Evolutionary conservation across 2,888 invertebrate genomes (phyloP).

Genomic region (Sphecodes monilicornis): DNA sequence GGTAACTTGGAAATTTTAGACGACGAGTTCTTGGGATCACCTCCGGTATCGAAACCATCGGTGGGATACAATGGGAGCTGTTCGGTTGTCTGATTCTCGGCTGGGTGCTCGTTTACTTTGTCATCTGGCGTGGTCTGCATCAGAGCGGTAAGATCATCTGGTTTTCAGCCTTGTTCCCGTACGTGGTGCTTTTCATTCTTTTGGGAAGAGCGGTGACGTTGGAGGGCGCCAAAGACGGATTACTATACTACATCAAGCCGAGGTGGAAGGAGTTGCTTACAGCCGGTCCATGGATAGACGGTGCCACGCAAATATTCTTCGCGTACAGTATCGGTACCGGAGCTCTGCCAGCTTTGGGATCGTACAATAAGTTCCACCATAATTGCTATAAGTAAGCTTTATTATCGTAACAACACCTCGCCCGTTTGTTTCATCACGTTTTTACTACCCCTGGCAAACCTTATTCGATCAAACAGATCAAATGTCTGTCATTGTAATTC

Average conservation of each 20-base stretch:
- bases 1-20: slow-evolving; percentile 81
- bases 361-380: slow-evolving; percentile 91
- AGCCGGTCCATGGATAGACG: slow-evolving; percentile 90
- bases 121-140: slow-evolving; percentile 90
- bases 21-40: slow-evolving; percentile 88
- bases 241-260: slow-evolving; percentile 89
- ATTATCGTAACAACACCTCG: neutral
- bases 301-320: slow-evolving; percentile 92
- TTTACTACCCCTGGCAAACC: neutral
- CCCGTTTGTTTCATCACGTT: neutral
- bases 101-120: slow-evolving; percentile 90
- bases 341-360: slow-evolving; percentile 90
- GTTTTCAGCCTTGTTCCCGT: slow-evolving; percentile 92
- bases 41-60: slow-evolving; percentile 87
- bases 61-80: slow-evolving; percentile 89
- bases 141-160: slow-evolving; percentile 92
- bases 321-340: slow-evolving; percentile 92
- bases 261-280: slow-evolving; percentile 85
- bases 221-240: slow-evolving; percentile 88
- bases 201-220: slow-evolving; percentile 89
- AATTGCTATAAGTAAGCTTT: slow-evolving; percentile 88
- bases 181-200: slow-evolving; percentile 89
- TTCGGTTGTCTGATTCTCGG: slow-evolving; percentile 88
- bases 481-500: neutral
- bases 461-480: neutral